phyloP scores from a whole-genome alignment of 2,888 invertebrate species.

The Nowickia ferox region DNA sequence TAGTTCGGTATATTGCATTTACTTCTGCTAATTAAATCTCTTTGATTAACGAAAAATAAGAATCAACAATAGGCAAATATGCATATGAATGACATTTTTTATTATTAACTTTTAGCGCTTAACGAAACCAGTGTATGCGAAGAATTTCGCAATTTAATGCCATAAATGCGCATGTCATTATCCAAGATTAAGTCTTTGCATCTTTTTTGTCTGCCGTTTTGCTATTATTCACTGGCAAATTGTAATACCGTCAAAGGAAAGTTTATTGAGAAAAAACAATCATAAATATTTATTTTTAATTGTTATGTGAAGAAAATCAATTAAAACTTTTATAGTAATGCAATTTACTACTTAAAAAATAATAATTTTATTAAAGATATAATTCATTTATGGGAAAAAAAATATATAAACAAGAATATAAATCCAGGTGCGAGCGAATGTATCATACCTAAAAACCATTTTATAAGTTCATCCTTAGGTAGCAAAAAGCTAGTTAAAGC shows the following conservation, averaged over 20 bases:
- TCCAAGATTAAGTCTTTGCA: neutral
- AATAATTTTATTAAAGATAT: too few relatives aligned
- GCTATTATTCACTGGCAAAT: neutral
- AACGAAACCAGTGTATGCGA: neutral
- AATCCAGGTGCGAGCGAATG: too few relatives aligned
- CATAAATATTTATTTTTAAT: neutral
- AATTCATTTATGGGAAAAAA: too few relatives aligned
- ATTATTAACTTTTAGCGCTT: neutral
- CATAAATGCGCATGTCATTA: constrained; percentile 13
- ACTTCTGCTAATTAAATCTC: too few relatives aligned
- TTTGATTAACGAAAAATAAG: neutral
- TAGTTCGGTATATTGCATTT: too few relatives aligned
- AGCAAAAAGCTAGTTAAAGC: too few relatives aligned
- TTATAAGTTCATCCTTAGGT: too few relatives aligned
- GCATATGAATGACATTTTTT: too few relatives aligned
- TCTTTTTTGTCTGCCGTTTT: neutral
- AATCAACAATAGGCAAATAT: neutral
- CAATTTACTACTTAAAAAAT: too few relatives aligned
- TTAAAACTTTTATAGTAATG: neutral
- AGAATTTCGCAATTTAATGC: neutral
- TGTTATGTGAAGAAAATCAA: neutral
- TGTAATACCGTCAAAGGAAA: neutral
- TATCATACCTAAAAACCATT: too few relatives aligned
- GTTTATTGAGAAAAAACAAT: neutral
- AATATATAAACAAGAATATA: too few relatives aligned